phyloP scores from a whole-genome alignment of 2,113 vertebrate genomes.

The Erythrolamprus reginae region DNA sequence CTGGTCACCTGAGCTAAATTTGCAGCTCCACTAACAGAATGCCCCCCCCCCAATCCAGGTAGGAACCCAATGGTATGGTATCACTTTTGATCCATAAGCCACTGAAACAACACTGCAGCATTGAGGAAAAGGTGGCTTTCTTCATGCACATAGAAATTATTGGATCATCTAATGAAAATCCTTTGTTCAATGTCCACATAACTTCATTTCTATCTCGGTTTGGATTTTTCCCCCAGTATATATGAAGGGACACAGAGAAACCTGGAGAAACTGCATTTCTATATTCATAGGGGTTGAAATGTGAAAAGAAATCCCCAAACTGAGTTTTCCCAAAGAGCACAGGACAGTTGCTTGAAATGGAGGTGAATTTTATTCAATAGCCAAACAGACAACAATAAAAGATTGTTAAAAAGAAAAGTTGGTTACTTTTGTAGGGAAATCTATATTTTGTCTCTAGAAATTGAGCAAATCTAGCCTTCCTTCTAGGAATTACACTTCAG shows the following conservation, averaged over 20 bases:
- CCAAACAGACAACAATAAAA: neutral
- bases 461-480: neutral
- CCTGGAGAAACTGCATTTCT: neutral
- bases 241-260: too few relatives aligned
- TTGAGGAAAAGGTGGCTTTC: neutral
- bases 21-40: too few relatives aligned
- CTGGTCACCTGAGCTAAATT: too few relatives aligned
- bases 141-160: neutral
- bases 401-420: neutral
- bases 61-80: neutral
- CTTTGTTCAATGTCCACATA: neutral
- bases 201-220: neutral
- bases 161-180: neutral
- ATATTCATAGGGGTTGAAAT: neutral
- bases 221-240: neutral
- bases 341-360: neutral
- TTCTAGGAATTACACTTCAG: neutral
- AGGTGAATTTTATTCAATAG: neutral
- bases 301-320: neutral
- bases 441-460: neutral
- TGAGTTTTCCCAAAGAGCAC: neutral
- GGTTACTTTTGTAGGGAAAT: neutral
- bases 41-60: too few relatives aligned
- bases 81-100: neutral
- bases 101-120: neutral